Conservation (phyloP, 2,113 vertebrate species). For the Cyanoramphus novaezelandiae region DNA sequence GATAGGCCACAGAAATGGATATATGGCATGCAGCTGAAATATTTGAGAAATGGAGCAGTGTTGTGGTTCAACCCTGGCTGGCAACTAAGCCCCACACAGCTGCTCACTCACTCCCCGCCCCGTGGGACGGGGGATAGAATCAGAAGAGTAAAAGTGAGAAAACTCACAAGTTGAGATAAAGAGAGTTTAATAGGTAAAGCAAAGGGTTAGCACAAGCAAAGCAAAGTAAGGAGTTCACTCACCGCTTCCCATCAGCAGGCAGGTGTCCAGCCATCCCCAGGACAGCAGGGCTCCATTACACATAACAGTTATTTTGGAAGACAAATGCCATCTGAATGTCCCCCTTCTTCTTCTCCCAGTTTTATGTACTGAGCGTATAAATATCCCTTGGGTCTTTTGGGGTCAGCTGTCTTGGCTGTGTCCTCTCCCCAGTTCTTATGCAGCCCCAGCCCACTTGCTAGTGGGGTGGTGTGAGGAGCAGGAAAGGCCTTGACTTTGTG, state of each 20-base stretch:
- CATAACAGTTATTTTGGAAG: background rate
- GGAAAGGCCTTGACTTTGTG: background rate
- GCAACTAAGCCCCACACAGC: too few relatives aligned
- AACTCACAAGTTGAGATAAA: background rate
- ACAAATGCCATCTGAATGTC: fast-evolving
- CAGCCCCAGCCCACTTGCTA: too few relatives aligned
- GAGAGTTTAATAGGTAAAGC: background rate
- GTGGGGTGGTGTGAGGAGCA: background rate
- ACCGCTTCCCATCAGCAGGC: background rate
- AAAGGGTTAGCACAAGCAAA: background rate
- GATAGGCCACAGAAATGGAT: background rate
- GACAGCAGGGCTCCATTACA: background rate
- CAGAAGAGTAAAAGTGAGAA: background rate
- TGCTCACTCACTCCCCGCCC: background rate
- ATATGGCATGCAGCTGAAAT: background rate
- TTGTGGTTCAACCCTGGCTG: background rate
- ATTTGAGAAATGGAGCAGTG: background rate
- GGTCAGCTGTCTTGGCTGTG: background rate
- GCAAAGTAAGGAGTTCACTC: background rate
- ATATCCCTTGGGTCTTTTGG: fast-evolving
- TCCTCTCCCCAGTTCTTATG: background rate
- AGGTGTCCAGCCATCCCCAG: too few relatives aligned
- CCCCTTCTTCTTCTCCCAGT: background rate
- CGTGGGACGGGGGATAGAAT: background rate
- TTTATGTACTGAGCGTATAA: background rate